Evolutionary conservation across 2,797 vertebrate species (phyloP).

Genomic region (Ctenopoma multispine): DNA sequence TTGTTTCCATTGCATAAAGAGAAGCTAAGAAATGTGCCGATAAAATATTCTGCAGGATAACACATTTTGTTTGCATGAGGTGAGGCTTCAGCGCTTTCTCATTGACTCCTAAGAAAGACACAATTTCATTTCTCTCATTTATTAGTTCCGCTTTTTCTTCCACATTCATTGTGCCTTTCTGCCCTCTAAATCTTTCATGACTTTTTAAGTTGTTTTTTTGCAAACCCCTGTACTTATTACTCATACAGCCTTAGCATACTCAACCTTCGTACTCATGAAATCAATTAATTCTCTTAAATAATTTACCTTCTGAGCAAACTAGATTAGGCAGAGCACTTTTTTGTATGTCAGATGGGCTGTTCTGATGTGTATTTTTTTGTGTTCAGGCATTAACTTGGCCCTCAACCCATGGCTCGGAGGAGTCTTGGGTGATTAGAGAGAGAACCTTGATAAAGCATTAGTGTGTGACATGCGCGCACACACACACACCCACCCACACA

Average conservation of each 20-base stretch:
- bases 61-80: slow-evolving; percentile 68
- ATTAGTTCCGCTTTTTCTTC: slow-evolving; percentile 76
- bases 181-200: slow-evolving; percentile 88
- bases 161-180: slow-evolving; percentile 78
- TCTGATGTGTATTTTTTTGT: slow-evolving; percentile 72
- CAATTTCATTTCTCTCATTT: slow-evolving; percentile 78
- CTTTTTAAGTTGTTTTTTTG: slow-evolving; percentile 86
- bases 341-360: slow-evolving; percentile 73
- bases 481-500: slow-evolving; percentile 55
- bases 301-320: slow-evolving; percentile 85
- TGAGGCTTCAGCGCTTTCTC: slow-evolving; percentile 59
- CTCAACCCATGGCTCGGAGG: slow-evolving; percentile 73
- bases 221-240: slow-evolving; percentile 84
- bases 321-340: slow-evolving; percentile 82
- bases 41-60: slow-evolving; percentile 67
- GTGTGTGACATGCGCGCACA: slow-evolving; percentile 71
- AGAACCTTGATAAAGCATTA: slow-evolving; percentile 86
- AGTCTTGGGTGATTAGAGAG: slow-evolving; percentile 85
- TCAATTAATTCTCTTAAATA: slow-evolving; percentile 90
- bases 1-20: slow-evolving; percentile 45
- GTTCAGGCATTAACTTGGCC: slow-evolving; percentile 80
- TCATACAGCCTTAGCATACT: slow-evolving; percentile 82
- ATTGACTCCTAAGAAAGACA: slow-evolving; percentile 72
- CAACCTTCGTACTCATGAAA: slow-evolving; percentile 86
- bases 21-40: slow-evolving; percentile 41